Evolutionary conservation across 2,113 vertebrate genomes (phyloP).

Genomic region (Rhynchomys soricoides): DNA sequence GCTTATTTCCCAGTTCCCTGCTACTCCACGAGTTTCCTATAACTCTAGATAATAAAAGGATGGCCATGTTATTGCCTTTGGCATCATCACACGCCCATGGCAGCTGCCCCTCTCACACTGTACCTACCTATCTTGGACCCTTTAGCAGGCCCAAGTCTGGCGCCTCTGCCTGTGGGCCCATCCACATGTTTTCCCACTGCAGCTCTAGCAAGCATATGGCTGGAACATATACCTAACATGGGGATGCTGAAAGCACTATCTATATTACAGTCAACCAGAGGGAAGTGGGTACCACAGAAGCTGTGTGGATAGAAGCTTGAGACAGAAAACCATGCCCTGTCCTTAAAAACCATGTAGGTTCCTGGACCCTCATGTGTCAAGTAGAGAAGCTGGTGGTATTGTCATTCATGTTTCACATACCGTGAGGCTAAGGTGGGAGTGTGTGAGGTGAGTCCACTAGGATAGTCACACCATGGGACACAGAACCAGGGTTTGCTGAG

Average conservation of each 20-base stretch:
- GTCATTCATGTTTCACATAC: neutral
- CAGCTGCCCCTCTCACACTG: neutral
- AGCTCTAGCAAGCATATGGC: neutral
- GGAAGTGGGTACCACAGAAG: neutral
- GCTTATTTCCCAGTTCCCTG: neutral
- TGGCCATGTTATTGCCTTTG: neutral
- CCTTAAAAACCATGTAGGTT: neutral
- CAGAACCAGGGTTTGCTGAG: neutral
- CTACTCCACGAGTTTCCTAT: neutral
- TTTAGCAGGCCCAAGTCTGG: neutral
- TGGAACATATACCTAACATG: neutral
- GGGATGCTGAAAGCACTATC: neutral
- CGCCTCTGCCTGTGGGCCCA: neutral
- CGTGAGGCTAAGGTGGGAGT: neutral
- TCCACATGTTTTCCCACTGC: no score
- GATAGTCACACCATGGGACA: fast-evolving
- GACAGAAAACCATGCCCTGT: neutral
- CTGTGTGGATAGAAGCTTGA: neutral
- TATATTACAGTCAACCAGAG: neutral
- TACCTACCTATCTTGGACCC: neutral
- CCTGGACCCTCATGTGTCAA: fast-evolving
- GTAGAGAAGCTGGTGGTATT: fast-evolving
- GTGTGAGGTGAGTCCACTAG: fast-evolving
- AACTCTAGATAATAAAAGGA: neutral
- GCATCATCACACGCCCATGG: neutral